Conservation (phyloP, 2,113 vertebrate species). For the Hydropotes inermis region DNA sequence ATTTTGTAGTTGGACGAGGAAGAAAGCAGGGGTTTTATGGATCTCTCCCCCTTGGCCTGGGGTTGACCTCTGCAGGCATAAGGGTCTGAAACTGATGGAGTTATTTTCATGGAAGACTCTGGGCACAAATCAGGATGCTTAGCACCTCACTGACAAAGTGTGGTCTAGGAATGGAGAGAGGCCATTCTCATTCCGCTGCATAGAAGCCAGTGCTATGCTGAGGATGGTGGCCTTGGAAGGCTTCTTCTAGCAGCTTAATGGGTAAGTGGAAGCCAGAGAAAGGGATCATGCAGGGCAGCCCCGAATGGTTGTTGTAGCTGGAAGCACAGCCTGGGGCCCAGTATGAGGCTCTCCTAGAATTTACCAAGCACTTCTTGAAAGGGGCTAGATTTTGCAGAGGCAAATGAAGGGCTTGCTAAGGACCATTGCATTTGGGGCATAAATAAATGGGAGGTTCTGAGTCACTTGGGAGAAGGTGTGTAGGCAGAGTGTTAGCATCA, state of each 20-base stretch:
- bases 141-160: not conserved
- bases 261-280: not conserved
- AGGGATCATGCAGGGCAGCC: not conserved
- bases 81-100: not conserved
- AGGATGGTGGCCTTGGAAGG: not conserved
- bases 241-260: not conserved
- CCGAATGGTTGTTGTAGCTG: fast-evolving
- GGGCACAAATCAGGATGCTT: not conserved
- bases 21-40: no score
- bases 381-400: not conserved
- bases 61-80: not conserved
- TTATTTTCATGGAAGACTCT: not conserved
- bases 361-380: not conserved
- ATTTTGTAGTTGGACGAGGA: not conserved
- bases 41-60: not conserved
- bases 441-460: not conserved
- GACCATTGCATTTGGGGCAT: not conserved
- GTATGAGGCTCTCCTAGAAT: fast-evolving
- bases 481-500: not conserved
- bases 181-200: not conserved
- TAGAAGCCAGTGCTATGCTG: not conserved
- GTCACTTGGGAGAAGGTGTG: not conserved
- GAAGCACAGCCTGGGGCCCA: not conserved
- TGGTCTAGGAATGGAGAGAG: not conserved
- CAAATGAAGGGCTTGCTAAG: not conserved